These are phyloP conservation scores for Caenorhabditis sp. DNA, from an alignment of 2,888 invertebrate species.

Conservation along the genomic window DNA sequence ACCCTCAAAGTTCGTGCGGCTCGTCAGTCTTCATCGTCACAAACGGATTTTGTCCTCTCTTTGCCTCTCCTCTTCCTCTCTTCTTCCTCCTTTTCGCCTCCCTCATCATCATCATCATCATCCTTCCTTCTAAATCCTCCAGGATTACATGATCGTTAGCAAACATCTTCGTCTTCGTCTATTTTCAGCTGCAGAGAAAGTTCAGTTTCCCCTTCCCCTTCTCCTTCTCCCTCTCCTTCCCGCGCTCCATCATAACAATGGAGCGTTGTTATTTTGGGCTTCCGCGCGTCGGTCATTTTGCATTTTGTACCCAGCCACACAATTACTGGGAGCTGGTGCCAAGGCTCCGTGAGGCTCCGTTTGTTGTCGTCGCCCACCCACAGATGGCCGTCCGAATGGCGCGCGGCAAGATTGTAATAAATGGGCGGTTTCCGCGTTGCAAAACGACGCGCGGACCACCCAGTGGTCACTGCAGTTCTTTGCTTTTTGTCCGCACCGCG, in stretches of 20 bases:
- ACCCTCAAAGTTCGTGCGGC: conserved; percentile 34
- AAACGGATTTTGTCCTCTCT: conserved; percentile 24
- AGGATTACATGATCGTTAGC: conserved; percentile 32
- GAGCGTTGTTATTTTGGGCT: conserved; percentile 17
- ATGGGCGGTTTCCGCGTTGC: conserved; percentile 36
- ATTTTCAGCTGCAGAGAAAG: conserved; percentile 33
- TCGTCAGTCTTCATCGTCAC: not conserved
- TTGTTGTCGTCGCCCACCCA: conserved; percentile 26
- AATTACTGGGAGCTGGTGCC: conserved; percentile 52
- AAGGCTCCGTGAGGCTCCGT: conserved; percentile 28
- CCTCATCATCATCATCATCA: conserved; percentile 36
- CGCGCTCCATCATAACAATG: conserved; percentile 15
- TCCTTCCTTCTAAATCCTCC: conserved; percentile 21
- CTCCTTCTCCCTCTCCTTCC: too few species aligned
- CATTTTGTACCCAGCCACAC: conserved; percentile 29
- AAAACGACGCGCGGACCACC: conserved; percentile 45
- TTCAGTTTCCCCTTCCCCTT: too few species aligned
- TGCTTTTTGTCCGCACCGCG: conserved; percentile 30
- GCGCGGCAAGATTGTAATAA: conserved; percentile 36
- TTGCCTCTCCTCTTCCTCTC: not conserved
- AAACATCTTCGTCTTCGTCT: conserved; percentile 36
- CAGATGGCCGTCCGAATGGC: conserved; percentile 27
- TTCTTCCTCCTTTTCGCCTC: not conserved
- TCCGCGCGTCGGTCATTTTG: too few species aligned
- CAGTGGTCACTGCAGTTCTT: conserved; percentile 12